phyloP scores from a whole-genome alignment of 2,113 vertebrate genomes.

The Cinclus mexicanus region DNA sequence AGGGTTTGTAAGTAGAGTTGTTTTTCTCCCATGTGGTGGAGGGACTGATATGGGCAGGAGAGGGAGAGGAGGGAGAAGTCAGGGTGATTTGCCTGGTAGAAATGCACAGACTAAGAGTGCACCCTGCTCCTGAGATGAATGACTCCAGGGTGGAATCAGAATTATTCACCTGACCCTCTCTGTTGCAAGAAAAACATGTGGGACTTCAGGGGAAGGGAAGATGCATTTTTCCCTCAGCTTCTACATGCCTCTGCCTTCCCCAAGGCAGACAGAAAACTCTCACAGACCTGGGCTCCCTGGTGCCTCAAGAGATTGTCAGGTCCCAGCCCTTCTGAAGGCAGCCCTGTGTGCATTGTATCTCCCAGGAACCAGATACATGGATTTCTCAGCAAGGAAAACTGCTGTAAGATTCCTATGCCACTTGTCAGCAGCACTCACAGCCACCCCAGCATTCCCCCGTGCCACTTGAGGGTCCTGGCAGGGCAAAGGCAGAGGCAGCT shows the following conservation, averaged over 20 bases:
- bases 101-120: neutral
- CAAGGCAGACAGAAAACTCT: neutral
- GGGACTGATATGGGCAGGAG: neutral
- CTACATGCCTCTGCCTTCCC: neutral
- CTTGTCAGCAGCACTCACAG: neutral
- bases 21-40: neutral
- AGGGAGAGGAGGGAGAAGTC: neutral
- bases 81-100: neutral
- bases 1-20: neutral
- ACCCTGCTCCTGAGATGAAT: neutral
- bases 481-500: neutral
- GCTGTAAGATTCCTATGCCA: neutral
- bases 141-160: neutral
- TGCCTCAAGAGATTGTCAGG: neutral
- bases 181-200: neutral
- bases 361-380: neutral
- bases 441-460: fast-evolving
- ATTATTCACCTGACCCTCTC: neutral
- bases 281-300: neutral
- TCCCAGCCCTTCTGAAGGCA: neutral
- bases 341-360: neutral
- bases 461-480: neutral
- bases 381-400: neutral
- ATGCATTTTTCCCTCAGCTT: neutral
- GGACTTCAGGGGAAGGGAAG: neutral